Conservation (phyloP, 2,888 invertebrate species). For the Eupithecia abbreviata region DNA sequence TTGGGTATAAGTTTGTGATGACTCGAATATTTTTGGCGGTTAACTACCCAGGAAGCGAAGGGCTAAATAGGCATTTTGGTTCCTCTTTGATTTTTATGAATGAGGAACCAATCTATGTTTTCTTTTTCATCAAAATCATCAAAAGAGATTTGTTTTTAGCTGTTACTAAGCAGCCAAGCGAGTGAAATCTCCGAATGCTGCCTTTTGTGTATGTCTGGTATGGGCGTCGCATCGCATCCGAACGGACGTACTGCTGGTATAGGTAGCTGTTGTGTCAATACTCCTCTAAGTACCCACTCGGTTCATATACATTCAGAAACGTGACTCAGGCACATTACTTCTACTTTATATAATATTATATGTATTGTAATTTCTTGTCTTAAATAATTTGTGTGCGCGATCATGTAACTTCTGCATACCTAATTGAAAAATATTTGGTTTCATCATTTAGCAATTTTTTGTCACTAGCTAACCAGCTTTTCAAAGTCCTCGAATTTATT, state of each 20-base stretch:
- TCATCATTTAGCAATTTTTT: no score
- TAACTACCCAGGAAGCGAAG: no score
- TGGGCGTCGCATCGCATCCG: constrained; percentile 6
- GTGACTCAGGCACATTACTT: constrained; percentile 33
- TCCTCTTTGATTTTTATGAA: background rate
- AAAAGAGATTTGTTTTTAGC: background rate
- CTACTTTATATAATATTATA: constrained; percentile 33
- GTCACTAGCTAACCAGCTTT: no score
- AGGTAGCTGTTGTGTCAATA: background rate
- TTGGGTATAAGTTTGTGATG: background rate
- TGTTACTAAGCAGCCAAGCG: background rate
- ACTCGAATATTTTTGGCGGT: background rate
- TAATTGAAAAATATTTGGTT: no score
- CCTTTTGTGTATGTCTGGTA: constrained; percentile 28
- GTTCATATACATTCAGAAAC: constrained; percentile 33
- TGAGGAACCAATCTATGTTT: background rate
- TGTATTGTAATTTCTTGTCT: constrained; percentile 19
- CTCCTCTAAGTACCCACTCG: constrained; percentile 6
- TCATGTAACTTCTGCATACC: background rate
- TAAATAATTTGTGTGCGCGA: background rate
- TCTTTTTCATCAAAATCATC: no score
- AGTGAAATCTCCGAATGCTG: constrained; percentile 21
- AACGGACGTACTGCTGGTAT: background rate
- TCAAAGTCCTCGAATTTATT: no score
- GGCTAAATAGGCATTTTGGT: background rate